Percentiles rank a stretch among this genome's conserved stretches.
phyloP scores from a whole-genome alignment of 2,797 vertebrate species.

The Sebastes alutus region DNA sequence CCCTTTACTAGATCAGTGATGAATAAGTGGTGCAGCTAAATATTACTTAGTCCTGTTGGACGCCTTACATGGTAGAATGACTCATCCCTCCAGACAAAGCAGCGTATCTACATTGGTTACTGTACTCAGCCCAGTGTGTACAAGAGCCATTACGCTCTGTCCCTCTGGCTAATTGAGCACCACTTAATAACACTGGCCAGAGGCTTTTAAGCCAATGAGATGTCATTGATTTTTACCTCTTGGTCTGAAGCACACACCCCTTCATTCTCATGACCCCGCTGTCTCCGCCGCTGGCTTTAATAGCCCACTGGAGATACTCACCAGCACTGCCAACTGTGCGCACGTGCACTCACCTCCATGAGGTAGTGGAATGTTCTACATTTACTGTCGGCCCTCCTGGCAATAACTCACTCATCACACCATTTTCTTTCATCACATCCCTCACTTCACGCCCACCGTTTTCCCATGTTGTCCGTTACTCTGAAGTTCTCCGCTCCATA shows the following conservation, averaged over 20 bases:
- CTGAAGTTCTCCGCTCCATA: constrained; percentile 26
- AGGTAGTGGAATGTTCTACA: constrained; percentile 70
- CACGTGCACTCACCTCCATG: constrained; percentile 50
- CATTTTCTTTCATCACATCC: constrained; percentile 56
- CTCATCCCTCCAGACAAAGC: constrained; percentile 36
- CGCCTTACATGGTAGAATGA: constrained; percentile 19
- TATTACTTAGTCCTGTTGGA: constrained; percentile 1
- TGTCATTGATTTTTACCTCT: constrained; percentile 78
- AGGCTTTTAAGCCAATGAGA: constrained; percentile 82
- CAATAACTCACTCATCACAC: constrained; percentile 66
- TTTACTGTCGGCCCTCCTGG: constrained; percentile 63
- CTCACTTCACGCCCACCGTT: constrained; percentile 26
- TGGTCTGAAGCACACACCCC: constrained; percentile 41
- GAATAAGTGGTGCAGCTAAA: constrained; percentile 5
- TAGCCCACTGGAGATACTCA: constrained; percentile 57
- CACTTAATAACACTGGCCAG: constrained; percentile 70
- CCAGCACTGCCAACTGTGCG: constrained; percentile 47
- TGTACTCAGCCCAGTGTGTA: constrained; percentile 32
- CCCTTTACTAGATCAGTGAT: neutral
- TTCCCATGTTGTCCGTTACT: constrained; percentile 33
- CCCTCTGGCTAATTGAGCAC: constrained; percentile 73
- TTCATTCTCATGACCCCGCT: constrained; percentile 48
- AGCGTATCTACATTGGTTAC: constrained; percentile 33
- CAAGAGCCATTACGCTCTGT: constrained; percentile 50
- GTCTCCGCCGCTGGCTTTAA: constrained; percentile 57